Evolutionary conservation across 2,888 invertebrate genomes (phyloP).

Genomic region (Resseliella maxima): DNA sequence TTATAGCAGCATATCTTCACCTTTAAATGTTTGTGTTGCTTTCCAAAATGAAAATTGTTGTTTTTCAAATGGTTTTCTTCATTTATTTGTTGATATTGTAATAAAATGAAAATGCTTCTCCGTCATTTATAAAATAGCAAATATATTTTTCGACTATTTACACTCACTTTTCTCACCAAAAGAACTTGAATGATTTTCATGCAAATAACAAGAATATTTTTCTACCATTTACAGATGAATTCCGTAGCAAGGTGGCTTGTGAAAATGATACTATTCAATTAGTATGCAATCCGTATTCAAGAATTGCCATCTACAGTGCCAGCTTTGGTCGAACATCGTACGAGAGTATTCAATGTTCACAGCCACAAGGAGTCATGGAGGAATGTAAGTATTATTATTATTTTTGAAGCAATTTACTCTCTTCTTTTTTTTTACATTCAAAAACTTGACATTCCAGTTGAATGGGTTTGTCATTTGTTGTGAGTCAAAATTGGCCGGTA

Average conservation of each 20-base stretch:
- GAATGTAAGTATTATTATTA: slow-evolving; percentile 75
- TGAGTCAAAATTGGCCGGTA: background rate
- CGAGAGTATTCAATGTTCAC: slow-evolving; percentile 87
- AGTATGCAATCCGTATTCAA: slow-evolving; percentile 85
- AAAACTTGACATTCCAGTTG: background rate
- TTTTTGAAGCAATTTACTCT: background rate
- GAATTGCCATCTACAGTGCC: slow-evolving; percentile 93
- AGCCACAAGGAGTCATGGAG: slow-evolving; percentile 82
- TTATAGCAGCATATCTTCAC: no score
- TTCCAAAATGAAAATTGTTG: no score
- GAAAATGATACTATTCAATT: slow-evolving; percentile 90
- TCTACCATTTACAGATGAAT: slow-evolving; percentile 78
- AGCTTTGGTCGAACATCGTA: slow-evolving; percentile 90
- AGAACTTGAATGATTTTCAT: no score
- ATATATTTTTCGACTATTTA: no score
- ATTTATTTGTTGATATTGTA: no score
- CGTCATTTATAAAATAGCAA: no score
- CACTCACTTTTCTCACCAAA: no score
- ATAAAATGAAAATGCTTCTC: no score
- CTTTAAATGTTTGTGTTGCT: no score
- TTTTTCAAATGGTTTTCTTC: no score
- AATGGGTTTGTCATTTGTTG: background rate
- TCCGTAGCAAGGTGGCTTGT: slow-evolving; percentile 92
- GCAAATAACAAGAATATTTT: no score
- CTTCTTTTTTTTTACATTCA: background rate